Base-by-base conservation (phyloP, 2,113 vertebrate genomes). In the Ceyx margarethae region DNA sequence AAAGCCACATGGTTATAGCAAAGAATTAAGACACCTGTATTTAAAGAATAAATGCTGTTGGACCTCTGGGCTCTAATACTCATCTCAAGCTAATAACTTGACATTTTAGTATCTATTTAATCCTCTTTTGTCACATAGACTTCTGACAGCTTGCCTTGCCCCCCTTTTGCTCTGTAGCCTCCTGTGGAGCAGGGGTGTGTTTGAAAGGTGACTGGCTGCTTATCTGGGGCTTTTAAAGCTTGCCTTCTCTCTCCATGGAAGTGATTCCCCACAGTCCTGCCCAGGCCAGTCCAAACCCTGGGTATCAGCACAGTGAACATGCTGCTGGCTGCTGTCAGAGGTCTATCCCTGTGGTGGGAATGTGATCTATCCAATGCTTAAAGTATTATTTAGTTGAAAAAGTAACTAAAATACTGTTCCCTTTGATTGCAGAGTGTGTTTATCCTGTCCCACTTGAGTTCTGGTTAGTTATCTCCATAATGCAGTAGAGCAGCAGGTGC, bases 401-500 rank as follows among this genome's bases (percentile, higher is more conserved):
- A 7, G 2, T 61, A 19, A 31, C 65, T 74, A 12, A 35, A 37
- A 7, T 31, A 0, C 18, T 48, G 2, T 14, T 71, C 17, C 11
- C 0, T 48, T 11, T 23, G 50, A 15, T 6, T 26, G 43, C 3
- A 26, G 56, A 64, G 23, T 50, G 3, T 1, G 11, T 13, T 73
- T n/a, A 51, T 43, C 40, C 18, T 57, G 2, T 17, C 50, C 62
- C 28, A 11, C 37, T 45, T 46, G 28, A 4, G 6, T 1, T 2
- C 20, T 18, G 69, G 7, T 10, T 76, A 1, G 6, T 57, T 20
- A 10, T 28, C 26, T 6, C 0, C 0, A 0, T 13, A 8, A 13
- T 1, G 54, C 28, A 4, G 29, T 2, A 18, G 64, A 3, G 35
- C 75, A 60, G 60, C 1, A 20, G 17, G 51, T 2, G 21, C 14